phyloP scores from a whole-genome alignment of 2,888 invertebrate species.

The Alentia gelatinosa region DNA sequence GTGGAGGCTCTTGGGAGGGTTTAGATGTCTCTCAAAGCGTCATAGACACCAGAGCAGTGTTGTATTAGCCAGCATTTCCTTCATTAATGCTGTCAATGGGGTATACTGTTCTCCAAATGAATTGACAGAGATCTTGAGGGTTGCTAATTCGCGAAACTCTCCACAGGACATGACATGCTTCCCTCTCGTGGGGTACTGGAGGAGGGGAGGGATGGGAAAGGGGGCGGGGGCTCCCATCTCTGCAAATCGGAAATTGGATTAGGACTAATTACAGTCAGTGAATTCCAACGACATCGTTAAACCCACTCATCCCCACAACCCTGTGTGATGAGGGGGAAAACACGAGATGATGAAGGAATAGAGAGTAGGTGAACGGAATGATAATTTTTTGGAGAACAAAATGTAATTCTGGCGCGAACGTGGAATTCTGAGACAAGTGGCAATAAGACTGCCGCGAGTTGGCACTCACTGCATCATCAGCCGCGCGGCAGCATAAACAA shows the following conservation, averaged over 20 bases:
- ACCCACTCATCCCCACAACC: not conserved
- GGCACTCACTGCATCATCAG: no score
- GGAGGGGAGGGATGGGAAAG: no score
- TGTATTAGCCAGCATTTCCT: not conserved
- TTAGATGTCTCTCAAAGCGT: not conserved
- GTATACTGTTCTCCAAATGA: not conserved
- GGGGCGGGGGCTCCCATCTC: not conserved
- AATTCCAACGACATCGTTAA: not conserved
- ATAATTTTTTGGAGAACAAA: no score
- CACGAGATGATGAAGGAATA: not conserved
- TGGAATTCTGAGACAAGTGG: no score
- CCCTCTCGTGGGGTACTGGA: no score
- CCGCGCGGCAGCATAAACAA: no score
- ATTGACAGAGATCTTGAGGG: slow-evolving; percentile 22
- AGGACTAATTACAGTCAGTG: not conserved
- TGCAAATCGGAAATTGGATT: not conserved
- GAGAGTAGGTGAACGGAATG: no score
- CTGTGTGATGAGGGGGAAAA: not conserved
- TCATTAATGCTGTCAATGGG: slow-evolving; percentile 9
- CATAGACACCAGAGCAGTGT: not conserved
- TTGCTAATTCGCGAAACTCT: not conserved
- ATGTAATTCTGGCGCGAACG: no score
- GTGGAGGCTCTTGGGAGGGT: not conserved
- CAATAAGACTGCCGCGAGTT: no score
- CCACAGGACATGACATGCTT: not conserved